phyloP scores from a whole-genome alignment of 2,888 invertebrate species.

The Acrocyrtus sp. region DNA sequence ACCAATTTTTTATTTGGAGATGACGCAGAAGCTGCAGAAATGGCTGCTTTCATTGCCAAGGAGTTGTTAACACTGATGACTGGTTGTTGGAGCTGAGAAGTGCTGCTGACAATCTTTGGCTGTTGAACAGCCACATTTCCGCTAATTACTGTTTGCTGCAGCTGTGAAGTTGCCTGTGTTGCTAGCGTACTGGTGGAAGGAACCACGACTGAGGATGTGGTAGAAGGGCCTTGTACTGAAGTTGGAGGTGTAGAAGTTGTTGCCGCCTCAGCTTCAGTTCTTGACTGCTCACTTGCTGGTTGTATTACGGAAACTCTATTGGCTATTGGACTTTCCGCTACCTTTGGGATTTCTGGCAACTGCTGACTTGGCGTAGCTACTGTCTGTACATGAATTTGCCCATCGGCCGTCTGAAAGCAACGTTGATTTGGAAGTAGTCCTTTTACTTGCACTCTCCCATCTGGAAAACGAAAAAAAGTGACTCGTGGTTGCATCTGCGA shows the following conservation, averaged over 20 bases:
- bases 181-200: constrained; percentile 64
- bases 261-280: no score
- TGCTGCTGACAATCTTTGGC: constrained; percentile 19
- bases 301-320: not conserved
- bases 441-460: constrained; percentile 91
- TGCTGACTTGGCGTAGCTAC: not conserved
- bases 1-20: constrained; percentile 6
- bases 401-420: constrained; percentile 88
- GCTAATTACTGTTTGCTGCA: not conserved
- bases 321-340: constrained; percentile 53
- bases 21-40: constrained; percentile 19
- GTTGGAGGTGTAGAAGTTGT: not conserved
- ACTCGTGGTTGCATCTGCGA: constrained; percentile 77
- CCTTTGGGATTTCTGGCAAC: not conserved
- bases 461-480: constrained; percentile 89
- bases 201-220: not conserved
- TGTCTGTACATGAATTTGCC: constrained; percentile 71
- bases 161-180: constrained; percentile 61
- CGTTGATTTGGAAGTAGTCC: constrained; percentile 88
- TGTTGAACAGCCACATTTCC: not conserved
- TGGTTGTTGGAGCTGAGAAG: no score
- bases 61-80: constrained; percentile 50
- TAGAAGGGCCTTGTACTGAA: constrained; percentile 1
- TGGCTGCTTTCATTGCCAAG: constrained; percentile 23
- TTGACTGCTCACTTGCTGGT: not conserved